Base-by-base conservation (phyloP, 2,113 vertebrate species). In the Epinephelus fuscoguttatus region DNA sequence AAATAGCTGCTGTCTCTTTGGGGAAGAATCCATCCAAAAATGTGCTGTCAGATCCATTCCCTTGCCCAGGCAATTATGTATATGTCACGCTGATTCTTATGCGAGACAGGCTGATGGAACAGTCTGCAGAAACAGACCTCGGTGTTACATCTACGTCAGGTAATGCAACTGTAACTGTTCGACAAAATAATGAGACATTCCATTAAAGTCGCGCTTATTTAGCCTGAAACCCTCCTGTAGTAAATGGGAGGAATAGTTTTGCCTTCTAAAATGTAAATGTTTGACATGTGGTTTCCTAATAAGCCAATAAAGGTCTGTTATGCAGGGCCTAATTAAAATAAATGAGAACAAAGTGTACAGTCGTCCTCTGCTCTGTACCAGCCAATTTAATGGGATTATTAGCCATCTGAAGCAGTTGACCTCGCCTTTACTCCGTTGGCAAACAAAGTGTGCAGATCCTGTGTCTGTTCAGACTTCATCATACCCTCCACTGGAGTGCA, bases 371-470 rank as follows among this genome's bases (percentile, higher is more conserved):
- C 52, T 57, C 7, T 0, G 42, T 10, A 15, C 15, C 4, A 17
- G 17, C 2, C 15, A 50, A 62, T 23, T 40, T 33, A 63, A 61
- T 27, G 55, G 25, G 21, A 80, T 61, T 64, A 70, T 62, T 30
- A 61, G 50, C 57, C 23, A 1, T 6, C 45, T 25, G 25, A 9
- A 40, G 55, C 37, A 53, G 21, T 7, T 45, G 42, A 52, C 45
- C 56, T 75, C 10, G 10, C 6, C 27, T 57, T 80, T 25, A 47
- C 21, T 59, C 45, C n/a, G 21, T 57, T 25, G 55, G 74, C 71
- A 80, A 88, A 84, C 84, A 82, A 33, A 53, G 9, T 57, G 40
- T 55, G 18, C 55, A 56, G 45, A 77, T 53, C 21, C 21, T 40
- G 60, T 37, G 69, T 57, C 60, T 70, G 72, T 30, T 80, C 63